Evolutionary conservation across 1,140 invertebrate species (phyloP), one percentile per base, ranked within the genome.

Genomic region (Oncopodura yosiiana): DNA sequence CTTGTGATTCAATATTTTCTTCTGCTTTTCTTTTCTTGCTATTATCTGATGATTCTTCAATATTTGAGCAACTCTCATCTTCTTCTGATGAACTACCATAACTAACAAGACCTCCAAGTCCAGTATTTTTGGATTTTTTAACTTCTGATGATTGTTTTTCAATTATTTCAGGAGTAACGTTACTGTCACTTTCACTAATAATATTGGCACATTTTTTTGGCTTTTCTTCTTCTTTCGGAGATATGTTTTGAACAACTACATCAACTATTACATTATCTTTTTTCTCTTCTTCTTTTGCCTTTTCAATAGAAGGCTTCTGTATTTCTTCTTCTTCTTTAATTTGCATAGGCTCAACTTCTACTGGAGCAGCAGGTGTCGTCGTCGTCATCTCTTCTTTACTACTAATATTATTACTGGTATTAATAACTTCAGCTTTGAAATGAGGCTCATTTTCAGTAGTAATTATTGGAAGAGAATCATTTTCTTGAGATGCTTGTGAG

Each of bases 41-140:
- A 19, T 48, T 46, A 46, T 54, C 50, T 27, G 54, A 56, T 11
- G 53, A 53, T 19, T 56, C 51, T 14, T 50, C 51, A 9, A 9
- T 34, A n/a, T 34, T n/a, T n/a, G 6, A 9, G 30, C 8, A 34
- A n/a, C 30, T n/a, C 26, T 56, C 57, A 38, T 66, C 62, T 4
- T 64, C 53, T 11, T 54, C 50, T 16, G 64, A 64, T 8, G 58
- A 56, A 14, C 56, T 58, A 45, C 42, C 58, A 48, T 60, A 60
- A 2, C 50, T 52, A 24, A 60, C 58, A n/a, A 60, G 43, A 5
- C 46, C 46, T 34, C 49, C 23, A 29, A 51, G 1, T 38, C 0
- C 5, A 24, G 32, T 14, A 4, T 38, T 49, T n/a, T 30, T 19
- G 32, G 19, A 12, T 23, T 18, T 18, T 11, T 23, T 23, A 19